These are phyloP conservation scores for Phoxinus dragarum DNA, from an alignment of 2,797 vertebrate species.

Conservation along the genomic window DNA sequence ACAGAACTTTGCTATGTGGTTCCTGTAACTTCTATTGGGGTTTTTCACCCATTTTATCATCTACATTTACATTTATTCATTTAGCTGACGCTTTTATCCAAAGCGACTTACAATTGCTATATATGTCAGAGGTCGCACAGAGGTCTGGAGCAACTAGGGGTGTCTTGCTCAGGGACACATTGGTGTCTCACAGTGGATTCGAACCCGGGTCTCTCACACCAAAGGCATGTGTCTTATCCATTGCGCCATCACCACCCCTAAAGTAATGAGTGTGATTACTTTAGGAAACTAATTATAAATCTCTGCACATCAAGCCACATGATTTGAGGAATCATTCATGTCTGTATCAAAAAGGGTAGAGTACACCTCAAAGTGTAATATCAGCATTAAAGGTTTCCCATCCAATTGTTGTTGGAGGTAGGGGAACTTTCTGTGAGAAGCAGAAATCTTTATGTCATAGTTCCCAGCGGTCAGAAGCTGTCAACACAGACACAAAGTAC, in stretches of 20 bases:
- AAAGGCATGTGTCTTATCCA: too few relatives aligned
- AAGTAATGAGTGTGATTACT: background rate
- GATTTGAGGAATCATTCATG: background rate
- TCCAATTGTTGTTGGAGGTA: background rate
- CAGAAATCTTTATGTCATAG: background rate
- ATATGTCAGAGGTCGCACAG: too few relatives aligned
- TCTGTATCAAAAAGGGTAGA: background rate
- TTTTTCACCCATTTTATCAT: background rate
- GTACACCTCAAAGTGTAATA: background rate
- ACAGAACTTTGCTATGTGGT: background rate
- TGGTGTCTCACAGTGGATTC: too few relatives aligned
- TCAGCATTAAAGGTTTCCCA: background rate
- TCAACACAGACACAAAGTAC: slow-evolving; percentile 21
- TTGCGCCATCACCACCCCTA: too few relatives aligned
- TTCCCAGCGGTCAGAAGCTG: slow-evolving; percentile 15
- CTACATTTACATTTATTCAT: too few relatives aligned
- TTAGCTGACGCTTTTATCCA: too few relatives aligned
- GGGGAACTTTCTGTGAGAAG: background rate
- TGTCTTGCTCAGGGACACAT: too few relatives aligned
- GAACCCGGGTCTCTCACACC: too few relatives aligned
- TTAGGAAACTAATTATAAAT: background rate
- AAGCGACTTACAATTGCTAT: too few relatives aligned
- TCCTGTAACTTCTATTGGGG: background rate
- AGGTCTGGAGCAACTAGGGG: too few relatives aligned
- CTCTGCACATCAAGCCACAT: background rate